Base-by-base conservation (phyloP, 2,888 invertebrate species). In the Elmis aenea region DNA sequence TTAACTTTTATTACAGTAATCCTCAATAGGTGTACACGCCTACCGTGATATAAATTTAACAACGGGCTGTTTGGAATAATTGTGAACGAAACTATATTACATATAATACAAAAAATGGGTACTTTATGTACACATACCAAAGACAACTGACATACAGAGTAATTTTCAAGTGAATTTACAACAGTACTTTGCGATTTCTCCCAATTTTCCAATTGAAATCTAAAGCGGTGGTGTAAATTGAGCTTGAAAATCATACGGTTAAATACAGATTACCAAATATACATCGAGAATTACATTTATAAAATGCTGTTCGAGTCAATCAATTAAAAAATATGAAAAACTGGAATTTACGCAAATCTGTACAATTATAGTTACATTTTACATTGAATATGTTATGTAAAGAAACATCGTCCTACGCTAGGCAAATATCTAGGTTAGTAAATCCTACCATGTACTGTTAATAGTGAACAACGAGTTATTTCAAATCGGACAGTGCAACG, bases 31-130 rank as follows among this genome's bases (percentile, higher is more conserved):
- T 57, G 61, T 58, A 59, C 59, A 56, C 50, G 50, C 40, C 44
- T 45, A 46, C 37, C 35, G 40, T 48, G 50, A 54, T 55, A 8
- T 18, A 50, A 52, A 52, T 46, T 50, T 48, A 50, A 46, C 38
- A 43, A 52, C 5, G 57, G 57, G 58, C 57, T 57, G 54, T 52
- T 61, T 61, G 61, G 59, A 62, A 62, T 62, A 61, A 59, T 59
- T 56, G 51, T 50, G 57, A 49, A 63, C 60, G 58, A 64, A 66
- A 64, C 64, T 66, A 66, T 66, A 64, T 64, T 66, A 66, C 66
- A 59, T 66, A 66, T 66, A 64, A 64, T 66, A 66, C 66, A 66
- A 61, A 60, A 61, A 55, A 52, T 44, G 45, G 45, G 48, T 48
- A 47, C 40, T 49, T 47, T 55, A 57, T 54, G 55, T 56, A 58